These are phyloP conservation scores for Drosophila stalkeri DNA, from an alignment of 2,888 invertebrate genomes.

Conservation along the genomic window DNA sequence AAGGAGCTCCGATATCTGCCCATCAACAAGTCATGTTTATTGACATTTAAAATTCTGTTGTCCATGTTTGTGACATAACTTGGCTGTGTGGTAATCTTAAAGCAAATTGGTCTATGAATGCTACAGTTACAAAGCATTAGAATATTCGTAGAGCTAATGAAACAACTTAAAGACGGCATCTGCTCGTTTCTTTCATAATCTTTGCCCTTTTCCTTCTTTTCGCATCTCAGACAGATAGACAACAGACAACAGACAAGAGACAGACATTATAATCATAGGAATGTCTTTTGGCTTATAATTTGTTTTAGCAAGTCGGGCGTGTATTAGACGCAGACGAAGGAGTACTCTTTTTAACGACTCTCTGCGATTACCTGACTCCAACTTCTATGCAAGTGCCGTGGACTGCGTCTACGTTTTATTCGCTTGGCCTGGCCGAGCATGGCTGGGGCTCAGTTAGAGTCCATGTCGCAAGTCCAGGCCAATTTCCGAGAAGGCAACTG, in stretches of 20 bases:
- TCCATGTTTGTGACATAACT: background rate
- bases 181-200: constrained; percentile 15
- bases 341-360: constrained; percentile 10
- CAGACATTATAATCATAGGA: constrained; percentile 56
- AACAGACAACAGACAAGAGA: constrained; percentile 1
- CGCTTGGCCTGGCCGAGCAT: constrained; percentile 1
- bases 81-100: too few species aligned
- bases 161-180: constrained; percentile 22
- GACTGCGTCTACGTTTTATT: constrained; percentile 7
- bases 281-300: constrained; percentile 71
- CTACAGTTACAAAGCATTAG: background rate
- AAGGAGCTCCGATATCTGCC: too few species aligned
- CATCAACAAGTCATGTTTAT: background rate
- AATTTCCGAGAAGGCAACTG: constrained; percentile 76
- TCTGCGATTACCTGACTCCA: constrained; percentile 4
- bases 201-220: background rate
- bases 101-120: background rate
- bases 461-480: constrained; percentile 45
- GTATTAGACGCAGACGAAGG: constrained; percentile 46
- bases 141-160: background rate
- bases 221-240: constrained; percentile 5
- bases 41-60: background rate
- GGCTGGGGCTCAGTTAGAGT: constrained; percentile 7
- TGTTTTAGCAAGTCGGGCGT: constrained; percentile 52
- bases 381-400: background rate